phyloP scores from a whole-genome alignment of 2,888 invertebrate genomes.

The Lithophane leautieri region DNA sequence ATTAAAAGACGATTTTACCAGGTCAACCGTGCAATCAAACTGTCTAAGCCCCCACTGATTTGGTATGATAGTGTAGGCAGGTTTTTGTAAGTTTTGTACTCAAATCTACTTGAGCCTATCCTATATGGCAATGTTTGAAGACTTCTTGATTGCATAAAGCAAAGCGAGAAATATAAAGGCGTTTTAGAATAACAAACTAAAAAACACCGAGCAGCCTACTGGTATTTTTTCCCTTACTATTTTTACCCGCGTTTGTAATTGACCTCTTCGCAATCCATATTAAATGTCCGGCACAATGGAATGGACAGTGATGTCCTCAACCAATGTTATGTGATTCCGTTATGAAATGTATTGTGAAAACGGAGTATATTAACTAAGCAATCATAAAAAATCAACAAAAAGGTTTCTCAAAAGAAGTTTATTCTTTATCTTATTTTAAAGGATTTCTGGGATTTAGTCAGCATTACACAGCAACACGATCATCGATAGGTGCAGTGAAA shows the following conservation, averaged over 20 bases:
- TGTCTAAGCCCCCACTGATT: background rate
- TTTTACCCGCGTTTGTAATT: slow-evolving; percentile 10
- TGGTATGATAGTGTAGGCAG: background rate
- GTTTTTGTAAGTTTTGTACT: background rate
- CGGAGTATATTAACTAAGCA: background rate
- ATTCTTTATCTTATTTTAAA: no score
- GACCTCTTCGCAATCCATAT: slow-evolving; percentile 46
- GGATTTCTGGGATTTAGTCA: slow-evolving; percentile 30
- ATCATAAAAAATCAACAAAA: background rate
- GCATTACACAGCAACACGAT: slow-evolving; percentile 42
- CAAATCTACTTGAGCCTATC: no score
- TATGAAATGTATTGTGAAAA: slow-evolving; percentile 5
- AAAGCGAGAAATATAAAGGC: background rate
- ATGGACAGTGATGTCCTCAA: slow-evolving; percentile 26
- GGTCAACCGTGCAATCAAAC: no score
- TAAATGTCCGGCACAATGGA: slow-evolving; percentile 32
- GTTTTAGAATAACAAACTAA: slow-evolving; percentile 5
- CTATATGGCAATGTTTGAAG: no score
- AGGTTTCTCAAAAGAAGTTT: background rate
- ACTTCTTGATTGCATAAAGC: background rate
- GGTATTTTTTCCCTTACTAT: background rate
- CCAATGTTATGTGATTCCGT: slow-evolving; percentile 23
- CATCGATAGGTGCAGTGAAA: slow-evolving; percentile 37
- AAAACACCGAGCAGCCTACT: background rate
- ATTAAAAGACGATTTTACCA: background rate